phyloP scores from a whole-genome alignment of 2,888 invertebrate genomes.

The Orchesella flavescens region DNA sequence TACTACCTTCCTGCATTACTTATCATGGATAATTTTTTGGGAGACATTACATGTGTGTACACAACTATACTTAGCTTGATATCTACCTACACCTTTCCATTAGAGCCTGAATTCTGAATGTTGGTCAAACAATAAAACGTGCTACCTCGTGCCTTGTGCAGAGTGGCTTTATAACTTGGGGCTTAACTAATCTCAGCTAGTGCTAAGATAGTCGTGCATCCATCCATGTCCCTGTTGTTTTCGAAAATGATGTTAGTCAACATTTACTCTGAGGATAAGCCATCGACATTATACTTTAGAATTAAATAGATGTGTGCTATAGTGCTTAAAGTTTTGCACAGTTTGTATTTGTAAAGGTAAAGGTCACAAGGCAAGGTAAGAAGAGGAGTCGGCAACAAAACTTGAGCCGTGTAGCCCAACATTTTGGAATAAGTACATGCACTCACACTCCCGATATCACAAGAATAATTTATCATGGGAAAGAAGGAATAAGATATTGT shows the following conservation, averaged over 20 bases:
- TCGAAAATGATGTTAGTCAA: neutral
- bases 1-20: neutral
- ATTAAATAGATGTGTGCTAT: neutral
- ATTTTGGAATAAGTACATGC: too few relatives aligned
- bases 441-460: too few relatives aligned
- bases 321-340: neutral
- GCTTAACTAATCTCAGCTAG: neutral
- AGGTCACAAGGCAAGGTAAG: conserved; percentile 2
- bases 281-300: neutral
- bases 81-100: neutral
- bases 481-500: neutral
- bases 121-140: conserved; percentile 27
- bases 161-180: neutral
- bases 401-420: too few relatives aligned
- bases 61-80: neutral
- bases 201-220: conserved; percentile 9
- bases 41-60: neutral
- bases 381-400: too few relatives aligned
- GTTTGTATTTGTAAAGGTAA: neutral
- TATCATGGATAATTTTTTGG: too few relatives aligned
- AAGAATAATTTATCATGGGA: neutral
- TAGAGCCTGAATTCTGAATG: neutral
- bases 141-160: conserved; percentile 23
- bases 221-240: conserved; percentile 17
- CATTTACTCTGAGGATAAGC: neutral